Evolutionary conservation across 2,797 vertebrate genomes (phyloP), one percentile per base, ranked within the genome.

Genomic region (Alfaro cultratus): DNA sequence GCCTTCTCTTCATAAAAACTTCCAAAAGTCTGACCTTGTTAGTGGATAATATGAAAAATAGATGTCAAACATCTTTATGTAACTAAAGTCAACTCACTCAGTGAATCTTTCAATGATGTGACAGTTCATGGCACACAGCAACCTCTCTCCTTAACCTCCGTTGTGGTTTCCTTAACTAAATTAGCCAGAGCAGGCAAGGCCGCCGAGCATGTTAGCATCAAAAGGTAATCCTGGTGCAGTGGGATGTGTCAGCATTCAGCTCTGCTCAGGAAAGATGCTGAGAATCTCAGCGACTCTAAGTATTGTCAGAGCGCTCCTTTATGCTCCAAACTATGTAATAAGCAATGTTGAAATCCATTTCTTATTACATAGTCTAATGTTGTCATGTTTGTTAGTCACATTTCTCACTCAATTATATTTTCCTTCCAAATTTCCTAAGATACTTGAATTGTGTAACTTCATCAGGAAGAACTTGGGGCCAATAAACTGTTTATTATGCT

Each of bases 121-220:
- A 80, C 77, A 49, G 75, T 3, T 36, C 16, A 11, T 31, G 49
- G 60, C 72, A 41, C 75, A 8, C 47, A 81, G 47, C 64, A 72
- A 29, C 51, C 36, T 43, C 62, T 3, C 43, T 53, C 55, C 57
- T 62, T 60, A 72, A n/a, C 71, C 68, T 62, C 83, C 29, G 6
- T 55, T 53, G 78, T 62, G 79, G 74, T 57, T 67, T 29, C 75
- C 83, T 73, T 36, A 34, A 75, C 74, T 80, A 82, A 79, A 85
- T 89, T 79, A 85, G 72, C 72, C 1, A 34, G 74, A 89, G 76
- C 81, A 79, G 77, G 74, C 39, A 31, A 73, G 68, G 80, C 78
- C 51, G 2, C 70, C 26, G 67, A 81, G 51, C 70, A n/a, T 29
- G 41, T 72, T 75, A 71, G 39, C 23, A 34, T 53, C 8, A 21